phyloP scores from a whole-genome alignment of 2,113 vertebrate species.

The Deroptyus accipitrinus region DNA sequence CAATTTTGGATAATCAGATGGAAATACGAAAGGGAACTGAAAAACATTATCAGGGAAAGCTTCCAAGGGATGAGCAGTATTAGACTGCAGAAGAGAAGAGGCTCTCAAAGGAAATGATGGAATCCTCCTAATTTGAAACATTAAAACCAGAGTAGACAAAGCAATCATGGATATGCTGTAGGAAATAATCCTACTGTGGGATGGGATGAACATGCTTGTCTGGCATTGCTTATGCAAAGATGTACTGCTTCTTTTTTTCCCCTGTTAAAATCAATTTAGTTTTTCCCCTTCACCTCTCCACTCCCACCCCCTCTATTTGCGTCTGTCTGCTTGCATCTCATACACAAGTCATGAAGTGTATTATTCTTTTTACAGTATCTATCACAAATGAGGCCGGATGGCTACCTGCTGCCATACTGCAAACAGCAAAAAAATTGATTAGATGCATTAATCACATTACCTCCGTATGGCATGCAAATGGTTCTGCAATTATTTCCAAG shows the following conservation, averaged over 20 bases:
- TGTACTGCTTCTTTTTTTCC: neutral
- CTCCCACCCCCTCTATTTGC: neutral
- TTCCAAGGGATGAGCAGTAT: conserved; percentile 24
- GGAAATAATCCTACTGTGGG: conserved; percentile 8
- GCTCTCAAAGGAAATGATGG: conserved; percentile 39
- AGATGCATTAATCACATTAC: neutral
- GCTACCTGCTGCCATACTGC: neutral
- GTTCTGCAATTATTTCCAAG: neutral
- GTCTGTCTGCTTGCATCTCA: neutral
- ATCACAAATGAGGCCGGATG: neutral
- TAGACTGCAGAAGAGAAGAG: neutral
- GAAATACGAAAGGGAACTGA: neutral
- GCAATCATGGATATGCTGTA: neutral
- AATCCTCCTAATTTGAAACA: conserved; percentile 44
- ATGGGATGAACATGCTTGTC: conserved; percentile 18
- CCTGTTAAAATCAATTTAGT: neutral
- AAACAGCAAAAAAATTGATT: neutral
- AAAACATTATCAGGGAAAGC: neutral
- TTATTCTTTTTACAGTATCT: neutral
- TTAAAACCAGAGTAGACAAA: conserved; percentile 38
- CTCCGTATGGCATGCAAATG: neutral
- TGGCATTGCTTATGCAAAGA: neutral
- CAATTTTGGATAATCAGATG: neutral
- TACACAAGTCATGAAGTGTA: neutral
- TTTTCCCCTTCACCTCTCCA: neutral